These are phyloP conservation scores for Hippopotamus amphibius DNA, from an alignment of 2,113 vertebrate species.

Conservation along the genomic window DNA sequence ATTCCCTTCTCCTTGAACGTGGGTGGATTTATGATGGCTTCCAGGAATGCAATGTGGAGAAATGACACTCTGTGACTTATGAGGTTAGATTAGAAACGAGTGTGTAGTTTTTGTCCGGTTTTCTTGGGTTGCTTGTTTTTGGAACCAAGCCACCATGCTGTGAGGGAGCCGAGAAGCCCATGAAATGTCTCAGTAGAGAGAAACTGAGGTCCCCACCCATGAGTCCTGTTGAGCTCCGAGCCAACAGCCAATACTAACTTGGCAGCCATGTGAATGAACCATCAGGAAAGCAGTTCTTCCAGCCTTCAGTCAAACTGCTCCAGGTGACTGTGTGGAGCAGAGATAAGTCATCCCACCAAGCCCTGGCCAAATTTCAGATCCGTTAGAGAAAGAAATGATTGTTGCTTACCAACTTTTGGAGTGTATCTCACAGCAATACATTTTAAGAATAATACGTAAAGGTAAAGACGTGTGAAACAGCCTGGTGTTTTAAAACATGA, in stretches of 20 bases:
- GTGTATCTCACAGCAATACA: not conserved
- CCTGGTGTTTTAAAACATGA: conserved; percentile 10
- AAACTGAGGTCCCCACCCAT: not conserved
- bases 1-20: conserved; percentile 12
- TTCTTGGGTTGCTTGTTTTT: not conserved
- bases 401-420: not conserved
- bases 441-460: conserved; percentile 10
- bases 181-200: not conserved
- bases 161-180: conserved; percentile 36
- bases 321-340: not conserved
- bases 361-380: conserved; percentile 27
- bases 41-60: not conserved
- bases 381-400: not conserved
- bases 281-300: not conserved
- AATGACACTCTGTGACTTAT: not conserved
- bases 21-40: not conserved
- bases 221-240: not conserved
- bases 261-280: not conserved
- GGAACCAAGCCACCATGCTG: not conserved
- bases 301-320: not conserved
- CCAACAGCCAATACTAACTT: not conserved
- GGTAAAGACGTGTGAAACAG: conserved; percentile 33
- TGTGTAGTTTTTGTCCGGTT: not conserved
- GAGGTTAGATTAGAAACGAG: not conserved
- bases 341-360: not conserved